Percentiles rank a stretch among this genome's conserved stretches.
phyloP scores from a whole-genome alignment of 2,888 invertebrate species.

The Melipona bicolor region DNA sequence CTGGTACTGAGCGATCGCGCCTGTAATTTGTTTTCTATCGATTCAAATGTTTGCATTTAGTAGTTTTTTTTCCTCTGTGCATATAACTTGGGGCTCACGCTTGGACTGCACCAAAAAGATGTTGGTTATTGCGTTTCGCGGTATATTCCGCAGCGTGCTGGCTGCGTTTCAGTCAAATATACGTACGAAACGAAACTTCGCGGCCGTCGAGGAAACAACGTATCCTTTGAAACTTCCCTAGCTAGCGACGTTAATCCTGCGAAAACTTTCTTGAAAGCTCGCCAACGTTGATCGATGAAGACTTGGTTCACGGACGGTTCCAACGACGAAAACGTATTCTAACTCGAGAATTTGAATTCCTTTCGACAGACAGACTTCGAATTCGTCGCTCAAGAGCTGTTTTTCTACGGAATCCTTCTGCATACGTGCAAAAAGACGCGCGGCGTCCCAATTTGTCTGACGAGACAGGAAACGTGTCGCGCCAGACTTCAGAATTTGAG shows the following conservation, averaged over 20 bases:
- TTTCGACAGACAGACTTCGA: constrained; percentile 31
- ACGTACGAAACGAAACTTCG: background rate
- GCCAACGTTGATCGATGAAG: constrained; percentile 27
- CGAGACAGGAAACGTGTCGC: no score
- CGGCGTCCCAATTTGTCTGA: no score
- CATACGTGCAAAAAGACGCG: background rate
- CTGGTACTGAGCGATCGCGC: no score
- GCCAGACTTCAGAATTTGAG: background rate
- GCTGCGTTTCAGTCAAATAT: background rate
- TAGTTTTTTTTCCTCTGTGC: no score
- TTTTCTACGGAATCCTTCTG: background rate
- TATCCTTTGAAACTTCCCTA: background rate
- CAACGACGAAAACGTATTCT: background rate
- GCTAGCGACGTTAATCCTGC: background rate
- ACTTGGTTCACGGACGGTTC: constrained; percentile 27
- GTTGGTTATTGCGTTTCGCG: background rate
- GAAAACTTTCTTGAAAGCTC: background rate
- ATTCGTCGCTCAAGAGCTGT: background rate
- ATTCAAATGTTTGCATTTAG: no score
- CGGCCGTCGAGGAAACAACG: background rate
- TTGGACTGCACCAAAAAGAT: background rate
- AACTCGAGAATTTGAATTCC: constrained; percentile 34
- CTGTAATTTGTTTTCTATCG: no score
- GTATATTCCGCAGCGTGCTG: background rate
- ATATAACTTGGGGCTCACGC: background rate